Conservation (phyloP, 2,113 vertebrate species). For the Clarias batrachus region DNA sequence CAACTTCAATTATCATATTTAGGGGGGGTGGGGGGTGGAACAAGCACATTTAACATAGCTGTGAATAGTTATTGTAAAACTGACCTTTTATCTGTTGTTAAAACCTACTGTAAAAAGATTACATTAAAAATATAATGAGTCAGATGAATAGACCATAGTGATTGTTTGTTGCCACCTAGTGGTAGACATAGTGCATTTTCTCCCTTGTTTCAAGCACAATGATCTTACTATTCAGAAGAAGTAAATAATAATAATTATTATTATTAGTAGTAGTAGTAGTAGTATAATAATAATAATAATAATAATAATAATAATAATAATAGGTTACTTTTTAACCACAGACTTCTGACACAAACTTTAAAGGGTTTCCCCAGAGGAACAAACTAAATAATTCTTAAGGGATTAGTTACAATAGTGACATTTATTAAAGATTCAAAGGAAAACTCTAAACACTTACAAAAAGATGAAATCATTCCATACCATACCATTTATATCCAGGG, state of each 20-base stretch:
- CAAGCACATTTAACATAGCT: background rate
- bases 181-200: conserved; percentile 13
- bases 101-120: background rate
- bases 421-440: background rate
- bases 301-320: background rate
- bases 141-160: background rate
- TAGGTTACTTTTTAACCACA: too few species aligned
- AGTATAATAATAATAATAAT: background rate
- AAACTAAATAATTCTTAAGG: background rate
- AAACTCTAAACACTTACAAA: background rate
- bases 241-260: background rate
- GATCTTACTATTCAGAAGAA: background rate
- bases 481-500: background rate
- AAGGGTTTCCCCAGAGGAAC: background rate
- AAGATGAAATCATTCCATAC: background rate
- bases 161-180: conserved; percentile 61
- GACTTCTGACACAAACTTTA: background rate
- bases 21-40: background rate
- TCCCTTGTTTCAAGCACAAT: background rate
- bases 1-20: background rate
- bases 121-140: background rate
- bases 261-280: too few species aligned
- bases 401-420: background rate
- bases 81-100: background rate
- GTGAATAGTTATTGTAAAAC: background rate